Conservation (phyloP, 1,140 invertebrate genomes). For the Druon quercuslanigerum region DNA sequence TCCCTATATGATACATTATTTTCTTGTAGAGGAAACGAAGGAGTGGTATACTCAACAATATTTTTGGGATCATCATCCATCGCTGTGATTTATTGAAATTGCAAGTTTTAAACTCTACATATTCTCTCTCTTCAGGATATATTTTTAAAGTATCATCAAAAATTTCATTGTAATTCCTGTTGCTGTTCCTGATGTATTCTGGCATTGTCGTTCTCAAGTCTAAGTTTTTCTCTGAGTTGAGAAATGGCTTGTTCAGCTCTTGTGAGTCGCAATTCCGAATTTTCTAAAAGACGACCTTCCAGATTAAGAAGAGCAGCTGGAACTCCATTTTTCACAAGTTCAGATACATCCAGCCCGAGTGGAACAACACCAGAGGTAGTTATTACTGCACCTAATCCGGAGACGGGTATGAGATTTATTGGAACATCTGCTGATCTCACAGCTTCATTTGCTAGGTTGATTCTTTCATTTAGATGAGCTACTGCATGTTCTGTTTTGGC, state of each 20-base stretch:
- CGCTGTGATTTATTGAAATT: not conserved
- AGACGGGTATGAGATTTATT: not conserved
- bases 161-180: too few relatives aligned
- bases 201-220: not conserved
- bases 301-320: constrained; percentile 31
- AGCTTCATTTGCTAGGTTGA: constrained; percentile 55
- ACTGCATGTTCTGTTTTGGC: constrained; percentile 77
- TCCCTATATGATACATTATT: too few relatives aligned
- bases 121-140: not conserved
- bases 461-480: constrained; percentile 71
- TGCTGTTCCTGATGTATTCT: not conserved
- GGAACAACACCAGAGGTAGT: not conserved
- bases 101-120: not conserved
- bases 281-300: constrained; percentile 53
- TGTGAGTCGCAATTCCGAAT: constrained; percentile 54
- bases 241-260: constrained; percentile 49
- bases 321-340: constrained; percentile 2
- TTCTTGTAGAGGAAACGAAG: too few relatives aligned
- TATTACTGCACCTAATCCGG: not conserved
- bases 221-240: constrained; percentile 38
- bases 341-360: not conserved
- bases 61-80: not conserved
- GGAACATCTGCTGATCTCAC: constrained; percentile 44
- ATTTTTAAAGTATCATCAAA: not conserved
- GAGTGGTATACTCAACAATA: too few relatives aligned